These are phyloP conservation scores for Dendrolimus punctatus DNA, from an alignment of 1,140 invertebrate species.

Conservation along the genomic window DNA sequence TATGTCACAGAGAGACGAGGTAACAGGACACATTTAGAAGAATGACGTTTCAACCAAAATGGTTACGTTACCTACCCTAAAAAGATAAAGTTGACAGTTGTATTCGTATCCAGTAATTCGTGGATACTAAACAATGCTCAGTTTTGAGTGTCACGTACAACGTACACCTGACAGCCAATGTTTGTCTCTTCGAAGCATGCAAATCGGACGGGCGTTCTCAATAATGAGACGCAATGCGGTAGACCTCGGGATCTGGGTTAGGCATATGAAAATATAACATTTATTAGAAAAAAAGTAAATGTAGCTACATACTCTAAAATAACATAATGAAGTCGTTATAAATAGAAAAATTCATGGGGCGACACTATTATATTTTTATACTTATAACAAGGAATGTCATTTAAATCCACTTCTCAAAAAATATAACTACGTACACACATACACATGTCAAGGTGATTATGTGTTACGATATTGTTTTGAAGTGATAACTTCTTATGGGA, in stretches of 20 bases:
- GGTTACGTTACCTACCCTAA: background rate
- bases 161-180: slow-evolving; percentile 2
- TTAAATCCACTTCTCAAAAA: no score
- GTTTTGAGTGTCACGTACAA: background rate
- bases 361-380: no score
- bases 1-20: no score
- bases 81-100: background rate
- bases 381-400: no score
- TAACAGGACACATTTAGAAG: no score
- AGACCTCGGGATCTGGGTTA: slow-evolving; percentile 11
- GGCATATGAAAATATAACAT: slow-evolving; percentile 7
- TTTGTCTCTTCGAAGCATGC: slow-evolving; percentile 4
- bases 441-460: no score
- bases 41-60: background rate
- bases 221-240: slow-evolving; percentile 46
- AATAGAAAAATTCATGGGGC: no score
- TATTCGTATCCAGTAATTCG: background rate
- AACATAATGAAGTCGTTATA: no score
- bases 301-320: slow-evolving; percentile 2
- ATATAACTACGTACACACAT: no score
- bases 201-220: slow-evolving; percentile 8
- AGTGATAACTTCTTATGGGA: no score
- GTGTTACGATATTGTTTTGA: no score
- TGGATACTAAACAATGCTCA: background rate
- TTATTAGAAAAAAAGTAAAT: slow-evolving; percentile 6